Base-by-base conservation (phyloP, 2,113 vertebrate species). In the Daboia siamensis region DNA sequence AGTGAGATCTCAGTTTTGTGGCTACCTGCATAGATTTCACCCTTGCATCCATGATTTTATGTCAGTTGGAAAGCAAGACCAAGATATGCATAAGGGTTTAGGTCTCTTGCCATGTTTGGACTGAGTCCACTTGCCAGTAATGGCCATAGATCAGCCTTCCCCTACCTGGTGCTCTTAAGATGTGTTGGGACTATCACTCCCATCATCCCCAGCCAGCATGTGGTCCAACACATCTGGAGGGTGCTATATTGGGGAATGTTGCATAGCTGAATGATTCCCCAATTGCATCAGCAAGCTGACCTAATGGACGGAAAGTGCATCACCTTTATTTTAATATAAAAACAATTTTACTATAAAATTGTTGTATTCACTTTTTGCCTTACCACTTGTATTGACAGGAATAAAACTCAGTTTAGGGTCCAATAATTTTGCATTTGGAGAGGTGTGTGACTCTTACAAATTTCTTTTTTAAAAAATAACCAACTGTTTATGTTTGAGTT, bases 321-420 rank as follows among this genome's bases (percentile, higher is more conserved):
- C 24, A 92, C 48, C 33, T 56, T 89, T 54, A 69, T 92, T 91
- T 92, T 57, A 89, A 89, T 57, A 85, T 59, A 89, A 92, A 80
- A 55, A 84, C 15, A 13, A 57, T n/a, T 89, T 80, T 80, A 91
- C 44, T 89, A 56, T 85, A 21, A 92, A 92, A 89, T 84, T 92
- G 44, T 33, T 33, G 24, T 87, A 4, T 26, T n/a, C 20, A 52
- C 21, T 87, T 91, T 48, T 52, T 61, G 3, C 7, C 55, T 87
- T 69, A 64, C 26, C 29, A 23, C 0, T 3, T 23, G 86, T 74
- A 74, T 56, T 48, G 21, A n/a, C 85, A 48, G 80, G 57, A 0
- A 0, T 89, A 91, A 29, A 94, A n/a, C 52, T 2, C 52, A 88
- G 86, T 92, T 91, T 46, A 92, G 90, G 87, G 5, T 1, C 89